Evolutionary conservation across 2,888 invertebrate species (phyloP), one percentile per base, ranked within the genome.

Genomic region (Globia sparganii): DNA sequence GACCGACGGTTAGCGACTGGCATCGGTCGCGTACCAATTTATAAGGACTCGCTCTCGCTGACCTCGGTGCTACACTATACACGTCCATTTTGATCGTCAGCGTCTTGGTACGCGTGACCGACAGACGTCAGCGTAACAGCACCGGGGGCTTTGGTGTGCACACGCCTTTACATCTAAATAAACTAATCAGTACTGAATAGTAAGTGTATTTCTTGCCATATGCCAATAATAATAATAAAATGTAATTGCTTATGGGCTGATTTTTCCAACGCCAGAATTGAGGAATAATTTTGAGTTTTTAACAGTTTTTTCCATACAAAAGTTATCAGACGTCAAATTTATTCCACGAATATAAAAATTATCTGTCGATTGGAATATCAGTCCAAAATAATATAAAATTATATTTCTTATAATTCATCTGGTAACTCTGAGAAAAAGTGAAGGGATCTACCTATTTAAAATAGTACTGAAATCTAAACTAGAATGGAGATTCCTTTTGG

Each of bases 131-230:
- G 49, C 49, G 8, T 21, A 43, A 43, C 13, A 43, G 13, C n/a
- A 28, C 1, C 18, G 18, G 0, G 18, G 31, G 31, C 59, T 34
- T 61, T 61, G 21, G 59, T 61, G 31, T 61, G 59, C 18, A 31
- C 4, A 31, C 31, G 21, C 59, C 31, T 34, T 34, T 61, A 58
- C 18, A 53, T 59, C 15, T 67, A 43, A 77, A 56, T 67, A 43
- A 77, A 56, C n/a, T 34, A 25, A 37, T 34, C 40, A 28, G 70
- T 70, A 64, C 64, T 76, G 43, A 56, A 49, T 58, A 49, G n/a
- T 9, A 58, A 37, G 46, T 58, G 6, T 25, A 49, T 31, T 15
- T 65, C 2, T 5, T 64, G 28, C 34, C 15, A 2, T 62, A 62
- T 4, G 18, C 15, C 43, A 75, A 43, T 25, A 56, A 1, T 18